Evolutionary conservation across 2,888 invertebrate species (phyloP), one percentile per base, ranked within the genome.

Genomic region (Nyleta sp.): DNA sequence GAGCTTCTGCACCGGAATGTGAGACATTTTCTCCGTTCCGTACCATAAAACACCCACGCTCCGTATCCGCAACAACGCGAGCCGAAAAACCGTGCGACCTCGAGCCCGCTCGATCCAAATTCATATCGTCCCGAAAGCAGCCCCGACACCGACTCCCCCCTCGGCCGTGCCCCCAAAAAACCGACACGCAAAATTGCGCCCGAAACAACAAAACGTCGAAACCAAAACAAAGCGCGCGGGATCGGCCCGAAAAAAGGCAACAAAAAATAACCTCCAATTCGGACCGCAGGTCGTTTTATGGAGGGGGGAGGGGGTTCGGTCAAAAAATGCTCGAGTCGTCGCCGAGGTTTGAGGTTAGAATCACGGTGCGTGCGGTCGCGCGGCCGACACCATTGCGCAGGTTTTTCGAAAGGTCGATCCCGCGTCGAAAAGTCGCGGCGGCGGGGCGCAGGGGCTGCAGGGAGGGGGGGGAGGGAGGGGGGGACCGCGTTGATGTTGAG

Each of bases 341-440:
- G 44, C 71, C 52, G 18, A 17, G 22, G n/a, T 28, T 62, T 50
- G 62, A 71, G 71, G 71, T 71, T 71, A 71, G 71, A 53, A 46
- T 18, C 13, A 33, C 33, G 60, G 33, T 70, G 52, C 40, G 64
- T 52, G 53, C 15, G 13, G 22, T 35, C 22, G 60, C 60, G 35
- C 68, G 17, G 28, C 57, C 17, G 50, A 10, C 20, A 40, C 46
- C 72, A 72, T 72, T 55, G 72, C 72, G 72, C 72, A 62, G 72
- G 48, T 64, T 72, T 72, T 72, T 57, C 64, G 64, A 72, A 72
- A 72, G 72, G 72, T 72, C 72, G 72, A 72, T 72, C 64, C 72
- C 64, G 64, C 62, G 64, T 71, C 70, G 70, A 52, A 62, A 71
- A 60, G 52, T 35, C 18, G 40, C 7, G 4, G 24, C 24, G 24